Percentiles rank a stretch among this genome's conserved stretches.
Evolutionary conservation across 2,888 invertebrate species (phyloP).

Genomic region (Clepsis dumicolana): DNA sequence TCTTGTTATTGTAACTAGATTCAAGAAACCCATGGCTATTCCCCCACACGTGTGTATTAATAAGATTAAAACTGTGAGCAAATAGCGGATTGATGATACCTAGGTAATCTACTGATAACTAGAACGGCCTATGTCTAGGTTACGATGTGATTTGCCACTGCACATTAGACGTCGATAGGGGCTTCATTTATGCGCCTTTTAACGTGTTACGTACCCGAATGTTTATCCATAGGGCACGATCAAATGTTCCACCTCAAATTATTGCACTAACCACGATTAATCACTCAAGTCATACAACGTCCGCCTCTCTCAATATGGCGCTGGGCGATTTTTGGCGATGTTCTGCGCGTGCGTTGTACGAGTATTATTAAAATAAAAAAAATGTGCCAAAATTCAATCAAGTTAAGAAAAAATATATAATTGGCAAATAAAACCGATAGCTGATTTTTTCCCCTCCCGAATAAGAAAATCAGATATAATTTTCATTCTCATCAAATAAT

Average conservation of each 20-base stretch:
- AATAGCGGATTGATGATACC: slow-evolving; percentile 87
- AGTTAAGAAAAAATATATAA: slow-evolving; percentile 56
- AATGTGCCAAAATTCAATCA: slow-evolving; percentile 62
- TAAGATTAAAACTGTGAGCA: slow-evolving; percentile 88
- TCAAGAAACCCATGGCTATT: slow-evolving; percentile 90
- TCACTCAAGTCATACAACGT: slow-evolving; percentile 88
- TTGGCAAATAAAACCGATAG: slow-evolving; percentile 53
- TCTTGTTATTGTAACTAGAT: slow-evolving; percentile 93
- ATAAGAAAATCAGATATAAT: slow-evolving; percentile 67
- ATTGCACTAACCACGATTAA: slow-evolving; percentile 86
- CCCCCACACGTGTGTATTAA: slow-evolving; percentile 88
- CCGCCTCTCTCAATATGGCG: slow-evolving; percentile 92
- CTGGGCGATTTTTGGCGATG: slow-evolving; percentile 87
- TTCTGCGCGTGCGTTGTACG: slow-evolving; percentile 85
- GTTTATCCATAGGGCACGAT: slow-evolving; percentile 87
- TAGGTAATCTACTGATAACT: slow-evolving; percentile 87
- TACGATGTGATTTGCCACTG: slow-evolving; percentile 79
- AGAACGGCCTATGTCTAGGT: slow-evolving; percentile 88
- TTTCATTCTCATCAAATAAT: slow-evolving; percentile 75
- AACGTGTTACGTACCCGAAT: slow-evolving; percentile 84
- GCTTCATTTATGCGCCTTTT: slow-evolving; percentile 66
- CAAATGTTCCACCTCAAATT: slow-evolving; percentile 84
- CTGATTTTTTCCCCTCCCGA: slow-evolving; percentile 57
- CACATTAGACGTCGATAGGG: slow-evolving; percentile 61
- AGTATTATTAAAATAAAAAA: slow-evolving; percentile 76